Percentiles rank a stretch among this genome's conserved stretches.
phyloP scores from a whole-genome alignment of 1,140 invertebrate species.

The Ladona fulva region DNA sequence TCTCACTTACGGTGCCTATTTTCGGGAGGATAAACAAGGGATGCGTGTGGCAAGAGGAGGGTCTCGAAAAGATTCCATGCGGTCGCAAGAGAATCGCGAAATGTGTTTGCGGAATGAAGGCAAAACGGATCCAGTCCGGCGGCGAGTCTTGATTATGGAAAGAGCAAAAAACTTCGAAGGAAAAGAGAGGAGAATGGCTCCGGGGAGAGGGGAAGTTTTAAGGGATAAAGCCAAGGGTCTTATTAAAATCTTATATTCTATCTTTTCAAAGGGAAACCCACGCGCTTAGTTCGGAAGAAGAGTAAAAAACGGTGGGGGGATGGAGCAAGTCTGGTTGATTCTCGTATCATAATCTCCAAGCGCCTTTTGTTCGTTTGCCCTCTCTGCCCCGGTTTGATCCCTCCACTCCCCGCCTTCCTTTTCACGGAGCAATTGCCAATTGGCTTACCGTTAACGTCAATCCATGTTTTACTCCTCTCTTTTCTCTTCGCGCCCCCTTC shows the following conservation, averaged over 20 bases:
- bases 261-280: background rate
- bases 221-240: background rate
- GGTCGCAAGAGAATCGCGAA: background rate
- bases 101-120: background rate
- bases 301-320: background rate
- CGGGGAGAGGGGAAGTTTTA: background rate
- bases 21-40: too few relatives aligned
- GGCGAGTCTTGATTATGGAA: background rate
- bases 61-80: background rate
- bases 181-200: background rate
- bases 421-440: too few relatives aligned
- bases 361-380: too few relatives aligned
- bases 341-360: background rate
- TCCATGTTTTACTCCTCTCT: too few relatives aligned
- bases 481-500: too few relatives aligned
- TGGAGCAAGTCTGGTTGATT: background rate
- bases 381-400: too few relatives aligned
- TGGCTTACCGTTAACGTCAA: too few relatives aligned
- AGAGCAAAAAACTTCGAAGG: background rate
- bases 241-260: conserved; percentile 9
- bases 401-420: too few relatives aligned
- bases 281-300: background rate
- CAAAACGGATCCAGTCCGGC: background rate
- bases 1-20: too few relatives aligned
- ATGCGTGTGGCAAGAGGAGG: too few relatives aligned